Conservation (phyloP, 92 coral and sea anemone genomes). For the Desmophyllum pertusum region DNA sequence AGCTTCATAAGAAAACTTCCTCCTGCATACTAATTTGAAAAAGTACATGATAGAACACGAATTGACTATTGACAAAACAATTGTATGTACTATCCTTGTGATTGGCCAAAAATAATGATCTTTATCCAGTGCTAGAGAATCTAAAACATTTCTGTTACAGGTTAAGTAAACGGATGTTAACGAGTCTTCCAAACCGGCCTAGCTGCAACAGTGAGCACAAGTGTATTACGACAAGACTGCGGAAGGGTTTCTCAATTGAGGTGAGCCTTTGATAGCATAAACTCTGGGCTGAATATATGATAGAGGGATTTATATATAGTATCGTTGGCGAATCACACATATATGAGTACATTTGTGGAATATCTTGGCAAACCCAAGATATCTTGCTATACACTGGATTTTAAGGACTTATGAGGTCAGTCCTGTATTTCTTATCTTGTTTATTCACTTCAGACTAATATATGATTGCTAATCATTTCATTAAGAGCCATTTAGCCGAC, state of each 20-base stretch:
- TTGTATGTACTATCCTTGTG: background rate
- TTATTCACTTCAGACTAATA: too few relatives aligned
- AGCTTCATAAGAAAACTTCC: background rate
- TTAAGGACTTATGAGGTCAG: too few relatives aligned
- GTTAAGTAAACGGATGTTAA: background rate
- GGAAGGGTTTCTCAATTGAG: background rate
- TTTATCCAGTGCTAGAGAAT: background rate
- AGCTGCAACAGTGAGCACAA: too few relatives aligned
- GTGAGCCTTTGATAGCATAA: background rate
- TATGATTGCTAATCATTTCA: too few relatives aligned
- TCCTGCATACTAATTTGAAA: background rate
- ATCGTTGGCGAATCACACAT: background rate
- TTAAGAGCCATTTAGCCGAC: too few relatives aligned
- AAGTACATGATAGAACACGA: background rate
- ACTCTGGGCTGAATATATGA: background rate
- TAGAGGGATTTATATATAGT: background rate
- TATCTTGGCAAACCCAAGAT: too few relatives aligned
- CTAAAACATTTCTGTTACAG: background rate
- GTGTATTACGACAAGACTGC: background rate
- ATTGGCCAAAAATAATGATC: conserved; percentile 1
- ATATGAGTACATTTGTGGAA: background rate
- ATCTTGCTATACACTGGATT: too few relatives aligned
- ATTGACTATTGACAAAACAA: background rate
- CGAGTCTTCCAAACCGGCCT: background rate
- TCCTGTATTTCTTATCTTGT: too few relatives aligned